Base-by-base conservation (phyloP, 2,888 invertebrate species). In the Apodemia zela region DNA sequence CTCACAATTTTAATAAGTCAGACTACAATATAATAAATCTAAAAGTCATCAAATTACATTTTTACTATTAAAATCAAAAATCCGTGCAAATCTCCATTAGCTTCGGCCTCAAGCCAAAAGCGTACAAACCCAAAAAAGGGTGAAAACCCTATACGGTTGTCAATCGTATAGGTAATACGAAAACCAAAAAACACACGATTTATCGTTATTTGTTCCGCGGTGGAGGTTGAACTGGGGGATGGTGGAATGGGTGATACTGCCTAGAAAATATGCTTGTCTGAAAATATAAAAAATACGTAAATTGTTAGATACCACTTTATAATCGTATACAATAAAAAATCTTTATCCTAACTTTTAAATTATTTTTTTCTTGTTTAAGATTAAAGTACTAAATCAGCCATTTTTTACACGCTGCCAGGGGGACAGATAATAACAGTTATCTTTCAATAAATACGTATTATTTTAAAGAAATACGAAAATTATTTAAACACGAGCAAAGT, bases 201-300 rank as follows among this genome's bases (percentile, higher is more conserved):
- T 66, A 65, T 57, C 45, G 61, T 72, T 87, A 87, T 84, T 83
- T 87, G 71, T 77, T 82, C 69, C 84, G 77, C 57, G 81, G 75
- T 21, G 84, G 83, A 62, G 82, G 82, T 70, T 87, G 89, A 81
- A 85, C 80, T 2, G 84, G 82, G 4, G 91, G 91, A 67, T 89
- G 89, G 67, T 91, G 91, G 79, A 88, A 89, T 5, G 90, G 89
- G 62, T 91, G 91, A 65, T 87, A 85, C 73, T 87, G 89, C 51
- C 87, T 75, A 3, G 89, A 80, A 63, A 84, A 75, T 67, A 91
- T 74, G 62, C 78, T 85, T 69, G 88, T 87, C 91, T 91, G 81
- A 10, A 33, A 83, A 84, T 63, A 67, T 13, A 64, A 25, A 54
- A 42, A 8, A 45, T 60, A n/a, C 17, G 13, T 38, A 42, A 2